Evolutionary conservation across 2,113 vertebrate genomes (phyloP), one percentile per base, ranked within the genome.

Genomic region (Dipodomys ordii): DNA sequence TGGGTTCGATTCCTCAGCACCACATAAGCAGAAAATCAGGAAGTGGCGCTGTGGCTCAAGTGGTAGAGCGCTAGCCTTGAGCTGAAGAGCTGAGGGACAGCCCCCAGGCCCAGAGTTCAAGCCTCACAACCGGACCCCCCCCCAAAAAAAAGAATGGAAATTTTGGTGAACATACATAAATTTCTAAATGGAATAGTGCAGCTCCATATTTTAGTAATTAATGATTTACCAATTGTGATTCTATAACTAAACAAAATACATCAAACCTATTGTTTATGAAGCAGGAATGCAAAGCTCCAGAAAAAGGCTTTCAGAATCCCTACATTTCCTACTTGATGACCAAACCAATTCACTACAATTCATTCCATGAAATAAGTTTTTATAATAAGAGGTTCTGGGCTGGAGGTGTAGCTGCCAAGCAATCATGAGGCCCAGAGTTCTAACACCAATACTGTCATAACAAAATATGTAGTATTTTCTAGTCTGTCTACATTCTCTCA

Each of bases 221-320:
- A 92, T 88, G 28, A 57, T 94, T 77, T 60, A 88, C 68, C 62
- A 27, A 69, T n/a, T 78, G 35, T 30, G 65, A 91, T 71, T 91
- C 78, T 73, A 27, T 71, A 27, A 35, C 65, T 65, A 49, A 20
- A 62, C 57, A 74, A 87, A 71, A 74, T 76, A 87, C 22, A 25
- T 44, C n/a, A 19, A 90, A 28, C 32, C 7, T 49, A 72, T 32
- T 77, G 3, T 32, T 6, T 80, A 23, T 77, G 76, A 85, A 28
- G 12, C 35, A 60, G 72, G 72, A 25, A 28, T 90, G 62, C 53
- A 68, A 30, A 39, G 5, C 53, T 88, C 49, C 69, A 62, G 65
- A 46, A 81, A 64, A 69, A 20, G 8, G 18, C 57, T 30, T 57
- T 35, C 67, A 23, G 16, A 62, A 68, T 49, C 6, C 68, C 1